Conservation (phyloP, 2,113 vertebrate genomes). For the Tringa solitaria region DNA sequence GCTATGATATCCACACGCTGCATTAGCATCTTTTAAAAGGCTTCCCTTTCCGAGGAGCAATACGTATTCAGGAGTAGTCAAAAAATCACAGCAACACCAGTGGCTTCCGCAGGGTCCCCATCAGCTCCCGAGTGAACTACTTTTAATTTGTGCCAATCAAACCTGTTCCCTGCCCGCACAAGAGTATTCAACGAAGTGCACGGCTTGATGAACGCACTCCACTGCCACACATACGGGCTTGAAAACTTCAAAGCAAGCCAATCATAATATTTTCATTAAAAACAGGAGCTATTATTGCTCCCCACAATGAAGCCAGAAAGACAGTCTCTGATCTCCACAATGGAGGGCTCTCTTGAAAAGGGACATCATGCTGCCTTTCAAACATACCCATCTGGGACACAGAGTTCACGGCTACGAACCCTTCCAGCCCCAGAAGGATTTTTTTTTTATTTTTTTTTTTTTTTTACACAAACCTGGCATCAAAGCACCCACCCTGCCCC, state of each 20-base stretch:
- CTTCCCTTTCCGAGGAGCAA: not conserved
- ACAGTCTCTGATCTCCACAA: not conserved
- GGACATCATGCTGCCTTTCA: not conserved
- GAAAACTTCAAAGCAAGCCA: not conserved
- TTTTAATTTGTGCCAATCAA: not conserved
- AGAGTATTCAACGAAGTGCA: not conserved
- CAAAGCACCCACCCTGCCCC: not conserved
- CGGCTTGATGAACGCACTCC: not conserved
- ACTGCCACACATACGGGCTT: rapidly evolving
- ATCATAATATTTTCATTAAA: not conserved
- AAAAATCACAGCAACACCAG: not conserved
- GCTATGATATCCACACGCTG: rapidly evolving
- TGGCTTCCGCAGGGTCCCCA: not conserved
- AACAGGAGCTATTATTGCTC: not conserved
- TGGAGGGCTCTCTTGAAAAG: not conserved
- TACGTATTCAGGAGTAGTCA: not conserved
- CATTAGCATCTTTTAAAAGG: not conserved
- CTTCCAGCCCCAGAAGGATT: not conserved
- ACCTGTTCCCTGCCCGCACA: not conserved
- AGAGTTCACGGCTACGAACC: not conserved
- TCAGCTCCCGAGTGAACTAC: not conserved
- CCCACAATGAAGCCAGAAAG: not conserved
- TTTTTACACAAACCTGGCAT: not conserved
- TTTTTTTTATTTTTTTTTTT: not conserved
- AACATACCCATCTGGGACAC: not conserved